phyloP scores from a whole-genome alignment of 1,140 invertebrate species.

The Semibalanus balanoides region DNA sequence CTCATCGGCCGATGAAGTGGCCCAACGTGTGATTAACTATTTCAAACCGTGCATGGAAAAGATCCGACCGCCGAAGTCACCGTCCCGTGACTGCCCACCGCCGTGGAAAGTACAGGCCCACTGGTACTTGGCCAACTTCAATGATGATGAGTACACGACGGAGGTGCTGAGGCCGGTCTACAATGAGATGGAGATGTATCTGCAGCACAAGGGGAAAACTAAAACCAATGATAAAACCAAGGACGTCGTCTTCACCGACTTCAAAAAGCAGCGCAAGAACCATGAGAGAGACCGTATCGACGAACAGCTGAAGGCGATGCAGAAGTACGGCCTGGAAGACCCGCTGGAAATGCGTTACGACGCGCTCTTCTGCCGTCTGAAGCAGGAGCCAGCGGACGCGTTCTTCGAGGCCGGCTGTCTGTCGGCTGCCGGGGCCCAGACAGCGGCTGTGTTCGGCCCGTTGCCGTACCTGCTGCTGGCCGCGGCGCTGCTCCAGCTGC shows the following conservation, averaged over 20 bases:
- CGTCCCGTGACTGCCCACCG: not conserved
- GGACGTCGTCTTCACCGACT: not conserved
- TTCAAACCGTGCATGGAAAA: not conserved
- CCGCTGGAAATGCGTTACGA: not conserved
- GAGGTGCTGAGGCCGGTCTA: not conserved
- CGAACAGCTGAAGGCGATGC: not conserved
- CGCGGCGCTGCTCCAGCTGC: not conserved
- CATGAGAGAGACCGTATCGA: not conserved
- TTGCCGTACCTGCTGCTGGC: not conserved
- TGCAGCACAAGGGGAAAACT: not conserved
- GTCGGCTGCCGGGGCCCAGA: too few species aligned
- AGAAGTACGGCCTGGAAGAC: not conserved
- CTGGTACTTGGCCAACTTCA: not conserved
- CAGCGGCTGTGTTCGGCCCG: not conserved
- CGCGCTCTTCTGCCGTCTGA: not conserved
- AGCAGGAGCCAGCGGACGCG: not conserved
- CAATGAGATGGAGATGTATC: not conserved
- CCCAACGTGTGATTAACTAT: not conserved
- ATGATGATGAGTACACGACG: not conserved
- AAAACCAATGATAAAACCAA: too few species aligned
- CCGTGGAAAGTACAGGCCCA: not conserved
- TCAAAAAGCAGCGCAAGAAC: not conserved
- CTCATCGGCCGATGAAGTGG: not conserved
- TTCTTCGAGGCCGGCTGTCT: not conserved
- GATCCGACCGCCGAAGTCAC: not conserved